A percentile compares a stretch with the other conserved stretches of the same genome.
These are phyloP conservation scores for Sebastes trivittatus DNA, from an alignment of 2,797 vertebrate species.

Conservation along the genomic window DNA sequence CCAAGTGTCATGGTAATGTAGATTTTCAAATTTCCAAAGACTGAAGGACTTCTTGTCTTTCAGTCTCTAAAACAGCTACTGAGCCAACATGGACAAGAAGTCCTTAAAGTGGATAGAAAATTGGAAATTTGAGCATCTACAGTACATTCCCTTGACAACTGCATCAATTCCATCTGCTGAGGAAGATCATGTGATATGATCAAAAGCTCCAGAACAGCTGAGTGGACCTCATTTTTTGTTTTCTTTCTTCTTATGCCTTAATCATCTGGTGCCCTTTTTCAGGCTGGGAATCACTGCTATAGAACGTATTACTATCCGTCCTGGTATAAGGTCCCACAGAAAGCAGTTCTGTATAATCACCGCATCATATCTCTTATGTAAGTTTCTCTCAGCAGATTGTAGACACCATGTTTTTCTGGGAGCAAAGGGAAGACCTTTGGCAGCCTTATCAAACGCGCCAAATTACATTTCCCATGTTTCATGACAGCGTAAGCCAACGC, in stretches of 20 bases:
- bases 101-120: background rate
- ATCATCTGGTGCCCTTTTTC: background rate
- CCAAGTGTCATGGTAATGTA: background rate
- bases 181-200: background rate
- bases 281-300: background rate
- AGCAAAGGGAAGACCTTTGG: slow-evolving; percentile 20
- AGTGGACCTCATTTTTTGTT: background rate
- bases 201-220: background rate
- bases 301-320: background rate
- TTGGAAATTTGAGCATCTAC: background rate
- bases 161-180: background rate
- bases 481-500: slow-evolving; percentile 40
- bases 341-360: background rate
- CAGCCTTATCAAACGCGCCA: slow-evolving; percentile 33
- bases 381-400: background rate
- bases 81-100: background rate
- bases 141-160: background rate
- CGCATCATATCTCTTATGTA: background rate
- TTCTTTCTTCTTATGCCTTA: background rate
- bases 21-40: background rate
- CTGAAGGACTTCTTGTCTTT: background rate
- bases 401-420: background rate
- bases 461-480: slow-evolving; percentile 65
- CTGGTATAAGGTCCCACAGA: background rate
- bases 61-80: background rate